Percentiles rank a stretch among this genome's conserved stretches.
Conservation (phyloP, 2,113 vertebrate genomes). For the Turdus rufiventris region DNA sequence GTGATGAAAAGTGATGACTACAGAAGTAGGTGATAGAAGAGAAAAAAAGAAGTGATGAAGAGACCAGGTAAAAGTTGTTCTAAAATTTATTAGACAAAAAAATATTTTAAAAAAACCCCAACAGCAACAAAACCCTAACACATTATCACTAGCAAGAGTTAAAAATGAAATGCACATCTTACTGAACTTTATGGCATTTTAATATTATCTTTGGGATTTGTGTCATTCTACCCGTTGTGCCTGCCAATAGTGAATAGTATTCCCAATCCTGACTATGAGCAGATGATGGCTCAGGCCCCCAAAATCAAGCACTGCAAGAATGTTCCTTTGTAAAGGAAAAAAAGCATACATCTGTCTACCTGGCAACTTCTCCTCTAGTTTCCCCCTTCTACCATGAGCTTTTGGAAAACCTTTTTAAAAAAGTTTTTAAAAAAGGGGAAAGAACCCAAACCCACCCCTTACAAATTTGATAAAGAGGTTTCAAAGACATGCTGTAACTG, state of each 20-base stretch:
- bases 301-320: neutral
- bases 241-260: conserved; percentile 47
- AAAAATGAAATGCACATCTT: conserved; percentile 34
- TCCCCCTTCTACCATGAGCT: neutral
- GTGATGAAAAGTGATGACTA: neutral
- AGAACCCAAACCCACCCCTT: neutral
- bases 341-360: neutral
- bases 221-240: conserved; percentile 36
- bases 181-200: conserved; percentile 43
- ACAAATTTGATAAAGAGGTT: neutral
- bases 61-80: neutral
- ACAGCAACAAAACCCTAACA: neutral
- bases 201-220: conserved; percentile 54
- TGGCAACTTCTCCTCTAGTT: neutral
- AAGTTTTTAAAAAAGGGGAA: no score
- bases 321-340: neutral
- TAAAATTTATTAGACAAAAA: neutral
- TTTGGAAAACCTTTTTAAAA: neutral
- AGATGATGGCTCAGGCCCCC: conserved; percentile 26
- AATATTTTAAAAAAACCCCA: neutral
- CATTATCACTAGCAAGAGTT: conserved; percentile 16
- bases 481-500: neutral
- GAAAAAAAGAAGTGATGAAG: neutral
- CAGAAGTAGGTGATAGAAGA: neutral
- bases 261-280: neutral